Percentiles rank a stretch among this genome's conserved stretches.
Evolutionary conservation across 2,797 vertebrate species (phyloP).

Genomic region (Loris lydekkerianus): DNA sequence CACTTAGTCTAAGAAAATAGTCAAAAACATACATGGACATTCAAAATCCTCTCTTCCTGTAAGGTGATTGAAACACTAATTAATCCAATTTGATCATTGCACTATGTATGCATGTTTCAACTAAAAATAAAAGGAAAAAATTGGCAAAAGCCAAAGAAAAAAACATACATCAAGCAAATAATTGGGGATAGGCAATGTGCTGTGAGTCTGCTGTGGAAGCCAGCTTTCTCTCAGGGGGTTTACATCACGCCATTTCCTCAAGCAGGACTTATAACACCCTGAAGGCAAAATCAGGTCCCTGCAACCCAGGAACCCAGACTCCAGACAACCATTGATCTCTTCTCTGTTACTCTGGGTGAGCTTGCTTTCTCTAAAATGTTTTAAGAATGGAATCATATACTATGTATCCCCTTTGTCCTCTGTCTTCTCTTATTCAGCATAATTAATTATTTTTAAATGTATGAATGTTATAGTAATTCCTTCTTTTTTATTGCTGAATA

Average conservation of each 20-base stretch:
- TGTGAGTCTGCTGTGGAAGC: background rate
- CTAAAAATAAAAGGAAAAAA: background rate
- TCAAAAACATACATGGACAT: background rate
- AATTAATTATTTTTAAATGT: slow-evolving; percentile 40
- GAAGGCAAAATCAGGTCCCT: background rate
- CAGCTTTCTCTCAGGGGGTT: background rate
- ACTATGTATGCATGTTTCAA: background rate
- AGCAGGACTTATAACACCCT: background rate
- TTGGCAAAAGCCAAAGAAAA: background rate
- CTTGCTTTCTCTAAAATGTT: background rate
- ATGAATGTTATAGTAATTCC: background rate
- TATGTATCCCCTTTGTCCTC: background rate
- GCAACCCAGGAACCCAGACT: background rate
- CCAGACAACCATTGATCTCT: background rate
- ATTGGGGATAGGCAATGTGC: background rate
- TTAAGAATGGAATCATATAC: background rate
- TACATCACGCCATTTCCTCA: background rate
- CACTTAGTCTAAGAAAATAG: background rate
- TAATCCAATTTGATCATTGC: background rate
- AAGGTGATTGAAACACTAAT: background rate
- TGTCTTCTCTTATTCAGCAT: background rate
- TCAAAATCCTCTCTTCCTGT: background rate
- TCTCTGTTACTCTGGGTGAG: background rate
- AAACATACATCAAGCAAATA: background rate
- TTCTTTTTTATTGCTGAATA: background rate